These are phyloP conservation scores for Tragelaphus imberbis DNA, from an alignment of 2,113 vertebrate genomes.

Conservation along the genomic window DNA sequence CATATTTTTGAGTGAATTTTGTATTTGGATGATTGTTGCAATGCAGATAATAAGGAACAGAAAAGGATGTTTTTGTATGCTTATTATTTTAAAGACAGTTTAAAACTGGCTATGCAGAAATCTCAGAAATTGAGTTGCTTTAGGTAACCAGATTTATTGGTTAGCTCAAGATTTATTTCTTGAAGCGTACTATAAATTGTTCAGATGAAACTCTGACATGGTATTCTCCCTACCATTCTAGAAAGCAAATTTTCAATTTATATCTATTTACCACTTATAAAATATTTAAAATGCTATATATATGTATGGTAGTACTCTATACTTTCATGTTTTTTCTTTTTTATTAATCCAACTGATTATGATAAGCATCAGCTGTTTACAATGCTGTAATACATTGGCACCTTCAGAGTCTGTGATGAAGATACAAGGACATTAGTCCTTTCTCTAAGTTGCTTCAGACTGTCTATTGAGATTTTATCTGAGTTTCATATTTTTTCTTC, in stretches of 20 bases:
- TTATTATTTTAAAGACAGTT: background rate
- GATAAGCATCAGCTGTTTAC: background rate
- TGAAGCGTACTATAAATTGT: background rate
- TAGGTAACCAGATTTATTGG: background rate
- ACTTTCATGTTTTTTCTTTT: background rate
- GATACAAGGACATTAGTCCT: background rate
- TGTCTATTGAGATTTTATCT: background rate
- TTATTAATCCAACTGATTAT: background rate
- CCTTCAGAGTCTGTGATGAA: background rate
- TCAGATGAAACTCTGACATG: background rate
- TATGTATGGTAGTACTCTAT: background rate
- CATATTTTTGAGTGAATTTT: background rate
- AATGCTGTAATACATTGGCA: background rate
- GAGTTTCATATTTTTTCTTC: background rate
- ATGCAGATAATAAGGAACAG: background rate
- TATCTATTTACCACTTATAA: background rate
- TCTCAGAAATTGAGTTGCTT: background rate
- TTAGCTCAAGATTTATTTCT: background rate
- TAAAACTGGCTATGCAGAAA: background rate
- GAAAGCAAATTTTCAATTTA: background rate
- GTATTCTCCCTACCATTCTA: background rate
- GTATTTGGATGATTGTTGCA: background rate
- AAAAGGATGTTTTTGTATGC: background rate
- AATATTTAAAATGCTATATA: background rate
- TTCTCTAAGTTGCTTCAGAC: background rate